Percentiles rank a stretch among this genome's conserved stretches.
Evolutionary conservation across 1,140 invertebrate species (phyloP).

Genomic region (Camponotus vicinus): DNA sequence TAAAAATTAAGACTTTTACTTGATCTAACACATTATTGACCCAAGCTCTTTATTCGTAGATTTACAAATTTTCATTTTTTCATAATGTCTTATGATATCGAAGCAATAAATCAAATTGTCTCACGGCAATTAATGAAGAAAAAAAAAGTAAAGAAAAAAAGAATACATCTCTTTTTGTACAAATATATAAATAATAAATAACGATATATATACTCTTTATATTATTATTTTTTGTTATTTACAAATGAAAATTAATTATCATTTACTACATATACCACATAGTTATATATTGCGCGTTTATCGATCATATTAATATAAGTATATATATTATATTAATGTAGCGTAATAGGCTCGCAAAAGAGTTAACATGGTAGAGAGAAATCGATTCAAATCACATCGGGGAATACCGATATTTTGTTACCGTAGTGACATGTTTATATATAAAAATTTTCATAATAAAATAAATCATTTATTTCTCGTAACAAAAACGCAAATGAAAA

Average conservation of each 20-base stretch:
- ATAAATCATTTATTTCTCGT: slow-evolving; percentile 9
- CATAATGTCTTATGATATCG: background rate
- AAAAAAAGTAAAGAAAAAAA: background rate
- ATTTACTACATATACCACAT: background rate
- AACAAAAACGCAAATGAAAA: background rate
- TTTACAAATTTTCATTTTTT: slow-evolving; percentile 36
- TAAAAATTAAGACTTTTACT: background rate
- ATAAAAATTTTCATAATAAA: slow-evolving; percentile 27
- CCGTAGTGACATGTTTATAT: background rate
- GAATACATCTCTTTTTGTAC: slow-evolving; percentile 13
- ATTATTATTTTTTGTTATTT: slow-evolving; percentile 13
- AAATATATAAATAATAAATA: slow-evolving; percentile 41
- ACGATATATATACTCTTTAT: slow-evolving; percentile 14
- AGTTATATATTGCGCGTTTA: slow-evolving; percentile 24
- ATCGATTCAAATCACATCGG: slow-evolving; percentile 3
- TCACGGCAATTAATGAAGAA: background rate
- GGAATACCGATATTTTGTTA: background rate
- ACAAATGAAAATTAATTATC: slow-evolving; percentile 29
- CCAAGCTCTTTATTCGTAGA: background rate
- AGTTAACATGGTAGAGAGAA: slow-evolving; percentile 16
- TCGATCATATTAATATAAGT: slow-evolving; percentile 11
- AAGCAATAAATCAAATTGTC: background rate
- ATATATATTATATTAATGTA: slow-evolving; percentile 21
- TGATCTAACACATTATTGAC: background rate
- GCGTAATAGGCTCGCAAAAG: slow-evolving; percentile 15